Base-by-base conservation (phyloP, 1,140 invertebrate species). In the Rhyzopertha dominica region DNA sequence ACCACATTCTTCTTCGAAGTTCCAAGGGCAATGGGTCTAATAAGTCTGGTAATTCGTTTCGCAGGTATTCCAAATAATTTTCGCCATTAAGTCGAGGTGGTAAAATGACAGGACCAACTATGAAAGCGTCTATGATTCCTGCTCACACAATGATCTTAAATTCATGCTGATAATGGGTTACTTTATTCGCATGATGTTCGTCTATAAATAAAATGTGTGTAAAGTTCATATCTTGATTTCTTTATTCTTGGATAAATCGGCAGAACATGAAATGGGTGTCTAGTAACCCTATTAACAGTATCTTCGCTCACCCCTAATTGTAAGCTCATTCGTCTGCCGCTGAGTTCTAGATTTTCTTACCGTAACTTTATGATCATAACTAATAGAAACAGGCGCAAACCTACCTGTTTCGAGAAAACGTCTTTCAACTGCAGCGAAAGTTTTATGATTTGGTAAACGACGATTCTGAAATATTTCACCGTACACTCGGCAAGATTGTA, bases 1-100 rank as follows among this genome's bases (percentile, higher is more conserved):
- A n/a, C 58, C 55, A 62, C 47, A 62, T 51, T 19, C 49, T 37
- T 19, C 23, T 20, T 17, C 50, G 39, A 16, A 54, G 43, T 8
- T 51, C 44, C 16, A 53, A 35, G 38, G 50, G 49, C 16, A 53
- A 24, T 25, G 55, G 46, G 35, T 40, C 36, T 12, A 45, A 45
- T 22, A 45, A 36, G 17, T 36, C 31, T 36, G 42, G 42, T 34
- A 36, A 19, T 10, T 19, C 20, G 19, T 38, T 36, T 28, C 29
- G 14, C 13, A 45, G 25, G 14, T 34, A 28, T 37, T 28, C 13
- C 13, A 45, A 36, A 14, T 46, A 40, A 25, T 3, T 40, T 3
- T 45, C 25, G 14, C 13, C 38, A 26, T 12, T 40, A 28, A 40
- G 22, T 28, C 8, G 23, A 9, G 3, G 23, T 5, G 8, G 23